Evolutionary conservation across 2,888 invertebrate genomes (phyloP).

Genomic region (Scotopteryx bipunctaria): DNA sequence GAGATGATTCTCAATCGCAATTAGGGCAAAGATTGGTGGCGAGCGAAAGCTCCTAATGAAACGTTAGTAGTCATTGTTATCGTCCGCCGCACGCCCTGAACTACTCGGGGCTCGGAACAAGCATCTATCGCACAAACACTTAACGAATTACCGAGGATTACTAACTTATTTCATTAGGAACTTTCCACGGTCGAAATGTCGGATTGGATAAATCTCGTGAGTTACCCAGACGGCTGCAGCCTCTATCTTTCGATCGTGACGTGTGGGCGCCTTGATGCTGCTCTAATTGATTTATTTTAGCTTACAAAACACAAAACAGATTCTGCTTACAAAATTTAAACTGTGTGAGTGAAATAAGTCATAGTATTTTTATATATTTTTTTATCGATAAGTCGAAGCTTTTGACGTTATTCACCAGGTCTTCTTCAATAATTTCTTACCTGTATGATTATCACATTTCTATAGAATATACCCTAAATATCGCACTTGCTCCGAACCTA

Average conservation of each 20-base stretch:
- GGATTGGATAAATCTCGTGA: slow-evolving; percentile 69
- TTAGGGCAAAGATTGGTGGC: slow-evolving; percentile 12
- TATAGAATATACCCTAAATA: slow-evolving; percentile 1
- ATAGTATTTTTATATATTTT: too few relatives aligned
- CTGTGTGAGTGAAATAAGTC: too few relatives aligned
- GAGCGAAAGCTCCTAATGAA: slow-evolving; percentile 31
- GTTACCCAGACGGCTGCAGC: slow-evolving; percentile 65
- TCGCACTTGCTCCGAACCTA: slow-evolving; percentile 6
- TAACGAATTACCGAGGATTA: slow-evolving; percentile 73
- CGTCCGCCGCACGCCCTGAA: slow-evolving; percentile 38
- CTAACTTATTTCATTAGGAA: slow-evolving; percentile 77
- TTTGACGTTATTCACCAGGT: too few relatives aligned
- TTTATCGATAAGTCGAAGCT: too few relatives aligned
- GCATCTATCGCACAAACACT: slow-evolving; percentile 66
- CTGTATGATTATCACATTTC: too few relatives aligned
- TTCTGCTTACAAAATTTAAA: too few relatives aligned
- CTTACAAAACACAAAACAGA: slow-evolving; percentile 1
- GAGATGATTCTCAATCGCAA: slow-evolving; percentile 5
- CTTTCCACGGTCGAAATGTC: slow-evolving; percentile 66
- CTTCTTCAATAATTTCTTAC: too few relatives aligned
- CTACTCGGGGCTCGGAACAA: slow-evolving; percentile 51
- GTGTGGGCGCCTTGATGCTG: slow-evolving; percentile 31
- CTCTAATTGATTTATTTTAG: slow-evolving; percentile 22
- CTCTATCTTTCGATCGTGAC: slow-evolving; percentile 46
- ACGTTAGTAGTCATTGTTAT: slow-evolving; percentile 38